Percentiles rank a stretch among this genome's conserved stretches.
These are phyloP conservation scores for Scaptomyza montana DNA, from an alignment of 1,140 invertebrate species.

Conservation along the genomic window DNA sequence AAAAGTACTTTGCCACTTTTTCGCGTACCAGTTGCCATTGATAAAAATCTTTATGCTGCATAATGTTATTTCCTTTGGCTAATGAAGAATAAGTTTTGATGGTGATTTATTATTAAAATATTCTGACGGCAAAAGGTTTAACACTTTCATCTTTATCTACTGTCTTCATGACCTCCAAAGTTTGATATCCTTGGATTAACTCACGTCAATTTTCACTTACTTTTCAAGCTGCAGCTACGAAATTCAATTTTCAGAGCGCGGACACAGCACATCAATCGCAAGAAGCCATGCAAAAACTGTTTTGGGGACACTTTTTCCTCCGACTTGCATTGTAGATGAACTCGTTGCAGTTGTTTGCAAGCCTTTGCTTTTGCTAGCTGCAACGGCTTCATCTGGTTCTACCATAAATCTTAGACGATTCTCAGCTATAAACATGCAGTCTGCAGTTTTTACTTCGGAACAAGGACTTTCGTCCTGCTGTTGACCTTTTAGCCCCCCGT, in stretches of 20 bases:
- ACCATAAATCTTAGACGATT: slow-evolving; percentile 72
- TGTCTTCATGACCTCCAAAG: background rate
- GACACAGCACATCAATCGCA: background rate
- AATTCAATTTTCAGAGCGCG: slow-evolving; percentile 19
- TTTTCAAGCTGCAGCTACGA: background rate
- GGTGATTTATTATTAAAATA: too few species aligned
- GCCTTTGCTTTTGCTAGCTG: slow-evolving; percentile 4
- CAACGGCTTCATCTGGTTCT: slow-evolving; percentile 65
- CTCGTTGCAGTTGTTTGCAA: slow-evolving; percentile 31
- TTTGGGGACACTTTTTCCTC: slow-evolving; percentile 6
- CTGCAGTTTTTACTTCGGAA: slow-evolving; percentile 38
- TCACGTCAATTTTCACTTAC: slow-evolving; percentile 32
- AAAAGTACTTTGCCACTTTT: slow-evolving; percentile 52
- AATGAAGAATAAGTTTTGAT: too few species aligned
- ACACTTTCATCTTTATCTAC: too few species aligned
- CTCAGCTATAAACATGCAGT: slow-evolving; percentile 51
- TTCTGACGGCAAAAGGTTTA: too few species aligned
- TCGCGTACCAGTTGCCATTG: background rate
- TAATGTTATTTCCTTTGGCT: too few species aligned
- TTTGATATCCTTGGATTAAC: background rate
- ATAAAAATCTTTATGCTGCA: background rate
- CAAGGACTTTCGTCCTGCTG: slow-evolving; percentile 9
- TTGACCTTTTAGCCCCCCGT: slow-evolving; percentile 39
- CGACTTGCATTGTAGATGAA: slow-evolving; percentile 19
- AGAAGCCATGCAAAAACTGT: background rate